Percentiles rank a stretch among this genome's conserved stretches.
Conservation (phyloP, 1,140 invertebrate species). For the Oncopeltus fasciatus region DNA sequence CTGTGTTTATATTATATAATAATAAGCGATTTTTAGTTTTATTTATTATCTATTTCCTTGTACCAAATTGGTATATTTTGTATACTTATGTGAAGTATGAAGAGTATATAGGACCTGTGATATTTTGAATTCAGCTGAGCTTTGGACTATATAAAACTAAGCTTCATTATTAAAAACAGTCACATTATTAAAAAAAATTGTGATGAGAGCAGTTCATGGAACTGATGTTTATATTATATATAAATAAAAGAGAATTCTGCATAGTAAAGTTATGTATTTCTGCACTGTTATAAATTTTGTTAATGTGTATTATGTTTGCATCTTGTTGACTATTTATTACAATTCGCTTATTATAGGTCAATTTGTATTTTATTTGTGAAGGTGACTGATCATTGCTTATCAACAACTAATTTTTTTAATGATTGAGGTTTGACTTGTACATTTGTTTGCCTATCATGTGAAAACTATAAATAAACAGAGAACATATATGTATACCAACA, state of each 20-base stretch:
- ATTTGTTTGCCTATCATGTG: slow-evolving; percentile 16
- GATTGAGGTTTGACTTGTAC: slow-evolving; percentile 8
- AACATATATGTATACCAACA: slow-evolving; percentile 11
- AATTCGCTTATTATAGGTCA: slow-evolving; percentile 14
- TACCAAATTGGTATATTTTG: slow-evolving; percentile 22
- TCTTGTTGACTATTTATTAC: slow-evolving; percentile 16
- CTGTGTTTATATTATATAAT: slow-evolving; percentile 14
- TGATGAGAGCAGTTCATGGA: slow-evolving; percentile 1
- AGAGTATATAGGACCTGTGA: slow-evolving; percentile 16
- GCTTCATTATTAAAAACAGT: background rate
- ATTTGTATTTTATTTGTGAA: slow-evolving; percentile 12
- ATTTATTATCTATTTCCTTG: slow-evolving; percentile 16
- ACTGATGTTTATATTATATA: slow-evolving; percentile 4
- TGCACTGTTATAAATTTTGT: slow-evolving; percentile 17
- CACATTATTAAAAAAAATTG: slow-evolving; percentile 8
- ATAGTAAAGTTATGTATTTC: slow-evolving; percentile 12
- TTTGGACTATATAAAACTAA: slow-evolving; percentile 15
- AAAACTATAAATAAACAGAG: slow-evolving; percentile 10
- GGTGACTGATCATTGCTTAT: slow-evolving; percentile 7
- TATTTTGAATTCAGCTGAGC: slow-evolving; percentile 17
- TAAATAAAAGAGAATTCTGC: background rate
- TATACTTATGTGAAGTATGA: slow-evolving; percentile 17
- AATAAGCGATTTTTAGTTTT: slow-evolving; percentile 11
- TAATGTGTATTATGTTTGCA: slow-evolving; percentile 14
- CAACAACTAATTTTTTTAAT: slow-evolving; percentile 10